Evolutionary conservation across 2,113 vertebrate genomes (phyloP).

Genomic region (Micronycteris hirsuta): DNA sequence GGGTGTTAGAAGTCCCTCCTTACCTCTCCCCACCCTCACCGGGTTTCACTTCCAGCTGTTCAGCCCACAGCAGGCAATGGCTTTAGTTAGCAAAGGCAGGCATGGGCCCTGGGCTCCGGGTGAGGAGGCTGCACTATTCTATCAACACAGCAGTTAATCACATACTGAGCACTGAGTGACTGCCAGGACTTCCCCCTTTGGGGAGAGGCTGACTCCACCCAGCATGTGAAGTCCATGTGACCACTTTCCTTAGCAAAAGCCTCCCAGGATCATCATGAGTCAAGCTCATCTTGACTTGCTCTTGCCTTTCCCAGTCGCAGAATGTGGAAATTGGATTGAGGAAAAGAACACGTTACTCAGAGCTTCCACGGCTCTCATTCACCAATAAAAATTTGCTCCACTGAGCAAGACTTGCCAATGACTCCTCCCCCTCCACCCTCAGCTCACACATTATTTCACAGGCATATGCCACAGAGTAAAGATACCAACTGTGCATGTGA

Average conservation of each 20-base stretch:
- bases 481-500: neutral
- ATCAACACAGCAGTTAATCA: constrained; percentile 64
- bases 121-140: constrained; percentile 38
- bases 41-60: neutral
- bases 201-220: constrained; percentile 60
- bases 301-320: constrained; percentile 40
- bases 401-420: constrained; percentile 7
- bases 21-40: accelerated
- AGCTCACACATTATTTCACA: neutral
- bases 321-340: constrained; percentile 60
- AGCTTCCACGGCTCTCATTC: constrained; percentile 48
- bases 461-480: neutral
- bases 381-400: constrained; percentile 25
- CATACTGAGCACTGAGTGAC: constrained; percentile 14
- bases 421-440: neutral
- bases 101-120: neutral
- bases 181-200: constrained; percentile 1
- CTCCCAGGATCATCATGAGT: constrained; percentile 40
- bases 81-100: neutral
- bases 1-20: neutral
- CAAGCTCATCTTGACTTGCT: constrained; percentile 29
- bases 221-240: constrained; percentile 62
- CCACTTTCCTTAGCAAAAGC: constrained; percentile 47
- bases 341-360: constrained; percentile 60
- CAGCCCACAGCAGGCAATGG: neutral